Base-by-base conservation (phyloP, 2,113 vertebrate genomes). In the Cyanocitta stelleri region DNA sequence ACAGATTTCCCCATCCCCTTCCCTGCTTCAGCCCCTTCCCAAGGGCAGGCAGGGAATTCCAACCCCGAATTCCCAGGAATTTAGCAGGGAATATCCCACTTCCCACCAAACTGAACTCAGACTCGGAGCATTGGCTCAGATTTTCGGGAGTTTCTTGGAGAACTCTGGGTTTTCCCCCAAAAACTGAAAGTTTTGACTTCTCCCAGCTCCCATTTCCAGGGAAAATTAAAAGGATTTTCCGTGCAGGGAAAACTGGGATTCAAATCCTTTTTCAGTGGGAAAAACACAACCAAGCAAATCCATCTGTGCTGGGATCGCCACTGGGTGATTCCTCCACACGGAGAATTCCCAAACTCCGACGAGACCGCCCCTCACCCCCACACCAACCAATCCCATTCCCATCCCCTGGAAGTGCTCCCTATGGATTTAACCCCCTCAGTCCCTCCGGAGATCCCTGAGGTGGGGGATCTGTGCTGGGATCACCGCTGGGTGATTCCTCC, bases 401-500 rank as follows among this genome's bases (percentile, higher is more conserved):
- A 26, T 1, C 3, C 13, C 27, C 49, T 1, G 4, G 49, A 11
- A 32, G 3, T 3, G 1, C 6, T 52, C 69, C 49, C 37, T 14
- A 12, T 3, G 58, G 74, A 27, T 74, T 46, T 44, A 44, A 27
- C 30, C 37, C 51, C 23, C 14, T 32, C 27, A 23, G 3, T 17
- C 37, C 37, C 69, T 7, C 5, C 22, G 6, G 37, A 21, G 9
- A 55, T 3, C 22, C 27, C 49, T 3, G 30, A 43, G 30, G 11
- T 7, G 29, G 16, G 16, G 43, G 29, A 23, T 16, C 18, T 4
- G 58, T 2, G 39, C 8, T 11, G 29, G 49, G 52, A 37, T 3
- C 29, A 10, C 27, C 33, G 2, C 67, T 18, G 1, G 7, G 6
- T 4, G 76, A 5, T 11, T 35, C 27, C 75, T 30, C 44, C 76